Conservation (phyloP, 35 echinoderm and acorn worm species). For the Lytechinus variegatus region DNA sequence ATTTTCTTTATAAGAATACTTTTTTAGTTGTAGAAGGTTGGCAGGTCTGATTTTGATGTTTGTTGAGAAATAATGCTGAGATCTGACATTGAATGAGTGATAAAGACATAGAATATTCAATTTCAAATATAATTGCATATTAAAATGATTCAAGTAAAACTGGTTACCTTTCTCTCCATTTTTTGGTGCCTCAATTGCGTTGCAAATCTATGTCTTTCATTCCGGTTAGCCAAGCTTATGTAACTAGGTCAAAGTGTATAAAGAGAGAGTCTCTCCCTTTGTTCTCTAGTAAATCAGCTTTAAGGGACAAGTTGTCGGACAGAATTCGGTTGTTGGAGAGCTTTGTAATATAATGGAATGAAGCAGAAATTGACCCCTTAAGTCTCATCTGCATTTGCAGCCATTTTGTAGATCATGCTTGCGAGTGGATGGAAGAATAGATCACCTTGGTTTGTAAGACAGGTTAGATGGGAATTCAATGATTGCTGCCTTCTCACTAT, state of each 20-base stretch:
- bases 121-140: background rate
- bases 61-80: background rate
- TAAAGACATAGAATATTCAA: background rate
- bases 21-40: too few relatives aligned
- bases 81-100: background rate
- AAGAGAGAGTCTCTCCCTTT: background rate
- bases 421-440: background rate
- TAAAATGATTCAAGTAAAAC: background rate
- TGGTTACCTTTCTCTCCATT: background rate
- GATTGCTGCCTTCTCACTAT: background rate
- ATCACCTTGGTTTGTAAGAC: background rate
- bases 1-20: background rate
- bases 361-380: background rate
- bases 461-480: background rate
- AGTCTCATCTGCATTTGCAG: background rate
- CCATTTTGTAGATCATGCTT: background rate
- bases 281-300: background rate
- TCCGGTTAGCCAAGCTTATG: conserved; percentile 9
- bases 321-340: conserved; percentile 9
- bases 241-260: background rate
- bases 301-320: background rate
- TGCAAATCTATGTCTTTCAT: background rate
- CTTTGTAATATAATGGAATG: background rate
- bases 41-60: background rate
- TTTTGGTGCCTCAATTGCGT: background rate